Conservation (phyloP, 2,888 invertebrate genomes). For the Philonicus albiceps region DNA sequence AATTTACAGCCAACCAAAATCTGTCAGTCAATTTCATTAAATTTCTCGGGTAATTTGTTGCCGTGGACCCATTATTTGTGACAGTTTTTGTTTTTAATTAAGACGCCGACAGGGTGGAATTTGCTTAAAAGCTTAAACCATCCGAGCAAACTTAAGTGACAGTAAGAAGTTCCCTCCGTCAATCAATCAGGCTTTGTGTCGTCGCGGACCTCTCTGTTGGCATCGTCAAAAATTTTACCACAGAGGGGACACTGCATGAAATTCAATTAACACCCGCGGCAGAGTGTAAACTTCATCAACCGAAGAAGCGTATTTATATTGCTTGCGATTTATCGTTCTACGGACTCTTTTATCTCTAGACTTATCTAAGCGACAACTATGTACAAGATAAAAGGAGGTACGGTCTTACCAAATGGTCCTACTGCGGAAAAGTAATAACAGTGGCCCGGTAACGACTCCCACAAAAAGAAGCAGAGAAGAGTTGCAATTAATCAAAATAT, state of each 20-base stretch:
- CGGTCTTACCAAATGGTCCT: neutral
- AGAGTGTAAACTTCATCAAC: slow-evolving; percentile 12
- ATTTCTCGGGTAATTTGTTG: slow-evolving; percentile 5
- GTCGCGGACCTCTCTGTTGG: neutral
- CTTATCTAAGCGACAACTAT: neutral
- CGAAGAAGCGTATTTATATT: neutral
- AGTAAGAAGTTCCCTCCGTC: slow-evolving; percentile 30
- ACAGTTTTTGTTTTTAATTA: slow-evolving; percentile 40
- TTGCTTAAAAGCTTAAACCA: slow-evolving; percentile 35
- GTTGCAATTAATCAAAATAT: slow-evolving; percentile 30
- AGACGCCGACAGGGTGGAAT: slow-evolving; percentile 31
- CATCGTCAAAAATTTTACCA: slow-evolving; percentile 8
- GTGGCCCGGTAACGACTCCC: neutral
- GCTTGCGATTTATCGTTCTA: neutral
- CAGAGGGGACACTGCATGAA: slow-evolving; percentile 10
- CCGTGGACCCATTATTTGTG: slow-evolving; percentile 14
- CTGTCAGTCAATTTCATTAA: neutral
- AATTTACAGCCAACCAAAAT: neutral
- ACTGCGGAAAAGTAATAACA: neutral
- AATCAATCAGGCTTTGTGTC: slow-evolving; percentile 40
- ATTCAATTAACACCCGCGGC: slow-evolving; percentile 25
- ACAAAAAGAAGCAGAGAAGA: neutral
- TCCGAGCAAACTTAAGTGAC: slow-evolving; percentile 31
- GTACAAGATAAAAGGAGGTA: neutral
- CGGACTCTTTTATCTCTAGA: neutral